These are phyloP conservation scores for Bolinopsis microptera DNA, from an alignment of 37 sponge, comb jelly and placozoan species.

Conservation along the genomic window DNA sequence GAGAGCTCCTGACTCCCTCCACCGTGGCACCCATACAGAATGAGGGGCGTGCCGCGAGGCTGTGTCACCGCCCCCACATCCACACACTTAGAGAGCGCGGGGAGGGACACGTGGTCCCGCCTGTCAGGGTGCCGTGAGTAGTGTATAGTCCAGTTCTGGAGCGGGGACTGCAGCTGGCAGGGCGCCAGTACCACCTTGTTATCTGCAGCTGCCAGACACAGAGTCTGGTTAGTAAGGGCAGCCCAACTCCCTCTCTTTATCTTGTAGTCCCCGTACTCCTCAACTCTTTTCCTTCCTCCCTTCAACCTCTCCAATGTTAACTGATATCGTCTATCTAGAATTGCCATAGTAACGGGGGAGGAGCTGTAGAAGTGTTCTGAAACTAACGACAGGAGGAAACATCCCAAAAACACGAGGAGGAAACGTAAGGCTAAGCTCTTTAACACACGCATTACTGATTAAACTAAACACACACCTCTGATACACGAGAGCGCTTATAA, in stretches of 20 bases:
- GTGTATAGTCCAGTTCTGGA: background rate
- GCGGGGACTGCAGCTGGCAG: background rate
- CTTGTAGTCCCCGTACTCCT: background rate
- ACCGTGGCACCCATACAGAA: conserved; percentile 27
- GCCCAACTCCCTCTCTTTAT: background rate
- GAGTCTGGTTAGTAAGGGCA: background rate
- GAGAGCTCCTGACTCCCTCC: background rate
- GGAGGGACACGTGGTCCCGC: background rate
- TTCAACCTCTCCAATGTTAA: background rate
- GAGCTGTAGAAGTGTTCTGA: background rate
- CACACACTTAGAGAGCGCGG: background rate
- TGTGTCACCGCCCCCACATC: background rate
- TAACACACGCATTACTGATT: background rate
- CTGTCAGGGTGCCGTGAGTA: background rate
- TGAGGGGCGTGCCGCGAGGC: background rate
- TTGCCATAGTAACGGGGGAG: background rate
- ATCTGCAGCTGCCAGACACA: background rate
- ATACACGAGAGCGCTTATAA: too few relatives aligned
- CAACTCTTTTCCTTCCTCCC: background rate
- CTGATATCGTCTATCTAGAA: conserved; percentile 46
- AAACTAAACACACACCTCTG: too few relatives aligned
- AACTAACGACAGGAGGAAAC: background rate
- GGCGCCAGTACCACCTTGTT: background rate
- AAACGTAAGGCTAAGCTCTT: background rate
- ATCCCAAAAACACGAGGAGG: background rate